phyloP scores from a whole-genome alignment of 1,140 invertebrate genomes.

The Zaprionus ornatus region DNA sequence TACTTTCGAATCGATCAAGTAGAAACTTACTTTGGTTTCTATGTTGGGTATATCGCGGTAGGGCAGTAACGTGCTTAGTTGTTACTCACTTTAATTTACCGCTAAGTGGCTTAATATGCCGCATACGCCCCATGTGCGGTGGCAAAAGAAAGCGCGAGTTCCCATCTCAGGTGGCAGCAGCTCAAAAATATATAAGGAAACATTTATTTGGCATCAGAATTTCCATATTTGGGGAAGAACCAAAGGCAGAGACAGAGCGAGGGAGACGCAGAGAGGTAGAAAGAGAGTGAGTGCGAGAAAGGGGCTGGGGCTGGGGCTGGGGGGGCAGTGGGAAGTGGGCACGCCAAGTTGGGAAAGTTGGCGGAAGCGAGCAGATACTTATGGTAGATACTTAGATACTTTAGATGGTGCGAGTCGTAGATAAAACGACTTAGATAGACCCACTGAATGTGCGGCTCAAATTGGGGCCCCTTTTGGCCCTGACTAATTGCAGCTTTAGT shows the following conservation, averaged over 20 bases:
- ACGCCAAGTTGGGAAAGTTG: conserved; percentile 55
- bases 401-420: conserved; percentile 24
- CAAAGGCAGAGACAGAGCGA: neutral
- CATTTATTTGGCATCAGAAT: conserved; percentile 41
- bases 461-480: conserved; percentile 29
- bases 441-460: conserved; percentile 50
- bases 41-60: neutral
- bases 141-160: conserved; percentile 13
- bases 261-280: neutral
- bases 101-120: conserved; percentile 70
- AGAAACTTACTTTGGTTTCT: neutral
- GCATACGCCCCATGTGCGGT: conserved; percentile 25
- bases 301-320: neutral
- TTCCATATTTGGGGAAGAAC: conserved; percentile 13
- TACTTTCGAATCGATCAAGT: neutral
- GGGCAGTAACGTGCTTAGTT: neutral
- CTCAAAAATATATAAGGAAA: neutral
- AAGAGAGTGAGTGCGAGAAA: neutral
- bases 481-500: conserved; percentile 62
- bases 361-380: conserved; percentile 56
- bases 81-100: conserved; percentile 36
- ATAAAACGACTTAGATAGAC: conserved; percentile 42
- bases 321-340: neutral
- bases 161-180: conserved; percentile 9
- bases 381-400: conserved; percentile 3